These are phyloP conservation scores for Cynopterus sphinx DNA, from an alignment of 2,797 vertebrate species.

Conservation along the genomic window DNA sequence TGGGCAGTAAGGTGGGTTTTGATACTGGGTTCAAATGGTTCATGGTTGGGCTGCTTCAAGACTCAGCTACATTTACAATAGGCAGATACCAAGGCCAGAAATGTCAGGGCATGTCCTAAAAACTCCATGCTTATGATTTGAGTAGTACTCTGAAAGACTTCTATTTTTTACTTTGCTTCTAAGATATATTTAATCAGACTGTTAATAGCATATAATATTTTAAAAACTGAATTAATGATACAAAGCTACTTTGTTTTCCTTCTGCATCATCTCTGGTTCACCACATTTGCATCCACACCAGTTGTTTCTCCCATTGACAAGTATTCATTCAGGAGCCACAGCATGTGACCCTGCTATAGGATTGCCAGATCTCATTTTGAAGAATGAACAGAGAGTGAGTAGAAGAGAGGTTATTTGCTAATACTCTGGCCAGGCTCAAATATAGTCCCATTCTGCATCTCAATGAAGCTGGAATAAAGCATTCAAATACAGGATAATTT, in stretches of 20 bases:
- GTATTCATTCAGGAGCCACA: slow-evolving; percentile 47
- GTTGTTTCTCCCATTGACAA: neutral
- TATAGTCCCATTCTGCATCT: neutral
- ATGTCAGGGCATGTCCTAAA: neutral
- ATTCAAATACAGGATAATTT: neutral
- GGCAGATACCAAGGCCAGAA: neutral
- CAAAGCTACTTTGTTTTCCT: neutral
- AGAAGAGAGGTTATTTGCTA: slow-evolving; percentile 16
- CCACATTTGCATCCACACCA: neutral
- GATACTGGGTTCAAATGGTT: neutral
- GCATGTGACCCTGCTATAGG: slow-evolving; percentile 1
- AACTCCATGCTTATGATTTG: neutral
- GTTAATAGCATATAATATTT: neutral
- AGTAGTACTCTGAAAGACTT: neutral
- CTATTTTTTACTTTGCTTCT: neutral
- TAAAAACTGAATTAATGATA: neutral
- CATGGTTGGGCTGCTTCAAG: neutral
- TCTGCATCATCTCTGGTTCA: neutral
- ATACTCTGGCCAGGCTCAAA: neutral
- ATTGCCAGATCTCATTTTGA: slow-evolving; percentile 45
- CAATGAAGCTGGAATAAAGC: neutral
- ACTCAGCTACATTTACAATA: neutral
- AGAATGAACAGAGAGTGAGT: slow-evolving; percentile 24
- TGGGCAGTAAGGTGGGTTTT: neutral
- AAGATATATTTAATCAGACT: neutral